phyloP scores from a whole-genome alignment of 2,113 vertebrate genomes.

The Hippocampus guttulatus region DNA sequence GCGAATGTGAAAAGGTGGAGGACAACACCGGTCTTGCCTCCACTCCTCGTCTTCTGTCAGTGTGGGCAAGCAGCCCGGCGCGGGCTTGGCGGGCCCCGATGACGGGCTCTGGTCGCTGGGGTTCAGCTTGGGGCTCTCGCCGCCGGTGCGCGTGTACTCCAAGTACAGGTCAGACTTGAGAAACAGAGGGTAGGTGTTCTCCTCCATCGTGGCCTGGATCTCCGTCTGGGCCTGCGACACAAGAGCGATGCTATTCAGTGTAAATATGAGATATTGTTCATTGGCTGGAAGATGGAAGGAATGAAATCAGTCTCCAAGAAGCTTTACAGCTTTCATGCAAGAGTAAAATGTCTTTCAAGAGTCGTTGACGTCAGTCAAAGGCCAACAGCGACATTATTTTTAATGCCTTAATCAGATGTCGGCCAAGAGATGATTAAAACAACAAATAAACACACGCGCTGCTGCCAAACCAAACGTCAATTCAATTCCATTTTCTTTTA shows the following conservation, averaged over 20 bases:
- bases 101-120: constrained; percentile 83
- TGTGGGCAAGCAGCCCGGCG: constrained; percentile 85
- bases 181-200: constrained; percentile 94
- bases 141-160: constrained; percentile 86
- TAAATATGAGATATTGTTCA: not conserved
- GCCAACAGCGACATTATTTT: too few species aligned
- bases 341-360: too few species aligned
- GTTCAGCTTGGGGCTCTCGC: constrained; percentile 88
- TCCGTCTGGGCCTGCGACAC: constrained; percentile 85
- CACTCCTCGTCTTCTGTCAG: constrained; percentile 91
- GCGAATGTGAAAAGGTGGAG: not conserved
- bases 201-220: constrained; percentile 91
- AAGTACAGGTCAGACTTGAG: constrained; percentile 95
- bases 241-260: not conserved
- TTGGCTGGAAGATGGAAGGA: not conserved
- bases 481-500: too few species aligned
- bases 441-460: too few species aligned
- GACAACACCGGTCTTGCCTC: constrained; percentile 68
- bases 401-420: too few species aligned
- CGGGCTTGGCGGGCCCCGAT: constrained; percentile 80
- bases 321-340: too few species aligned
- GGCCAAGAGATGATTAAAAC: too few species aligned
- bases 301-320: not conserved
- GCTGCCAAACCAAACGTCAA: too few species aligned
- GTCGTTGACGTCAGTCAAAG: too few species aligned